Evolutionary conservation across 2,888 invertebrate species (phyloP).

Genomic region (Falcaria lacertinaria): DNA sequence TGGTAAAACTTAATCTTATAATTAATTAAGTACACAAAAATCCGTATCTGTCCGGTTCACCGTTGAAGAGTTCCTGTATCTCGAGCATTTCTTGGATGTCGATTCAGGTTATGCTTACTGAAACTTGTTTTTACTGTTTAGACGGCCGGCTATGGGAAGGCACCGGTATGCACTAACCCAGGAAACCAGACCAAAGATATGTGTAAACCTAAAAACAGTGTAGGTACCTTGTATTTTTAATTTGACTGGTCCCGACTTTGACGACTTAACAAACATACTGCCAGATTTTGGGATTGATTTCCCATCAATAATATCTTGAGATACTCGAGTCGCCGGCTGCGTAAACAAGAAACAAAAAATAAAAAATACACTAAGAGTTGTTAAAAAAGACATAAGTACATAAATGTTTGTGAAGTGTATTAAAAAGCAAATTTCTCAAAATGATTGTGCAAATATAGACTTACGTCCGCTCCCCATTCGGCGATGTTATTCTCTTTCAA

Average conservation of each 20-base stretch:
- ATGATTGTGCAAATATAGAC: constrained; percentile 26
- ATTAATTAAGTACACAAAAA: no score
- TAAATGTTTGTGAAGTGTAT: not conserved
- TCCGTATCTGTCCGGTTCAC: no score
- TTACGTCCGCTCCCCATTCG: constrained; percentile 91
- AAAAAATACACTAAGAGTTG: constrained; percentile 5
- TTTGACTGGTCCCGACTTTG: constrained; percentile 56
- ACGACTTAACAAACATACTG: constrained; percentile 77
- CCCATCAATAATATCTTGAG: constrained; percentile 78
- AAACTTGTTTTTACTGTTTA: no score
- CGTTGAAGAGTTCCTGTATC: no score
- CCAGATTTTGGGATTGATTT: constrained; percentile 78
- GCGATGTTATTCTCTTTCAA: constrained; percentile 87
- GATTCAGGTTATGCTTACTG: no score
- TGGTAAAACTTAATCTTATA: no score
- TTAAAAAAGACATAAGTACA: not conserved
- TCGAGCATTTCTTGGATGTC: no score
- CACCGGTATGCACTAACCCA: no score
- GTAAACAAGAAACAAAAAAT: constrained; percentile 12
- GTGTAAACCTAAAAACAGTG: constrained; percentile 1
- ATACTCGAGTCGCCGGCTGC: constrained; percentile 69
- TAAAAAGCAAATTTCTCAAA: no score
- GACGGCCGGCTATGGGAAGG: no score
- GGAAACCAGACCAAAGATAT: no score
- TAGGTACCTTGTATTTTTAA: constrained; percentile 65